A percentile compares a stretch with the other conserved stretches of the same genome.
These are phyloP conservation scores for Daubentonia madagascariensis DNA, from an alignment of 2,113 vertebrate species.

Conservation along the genomic window DNA sequence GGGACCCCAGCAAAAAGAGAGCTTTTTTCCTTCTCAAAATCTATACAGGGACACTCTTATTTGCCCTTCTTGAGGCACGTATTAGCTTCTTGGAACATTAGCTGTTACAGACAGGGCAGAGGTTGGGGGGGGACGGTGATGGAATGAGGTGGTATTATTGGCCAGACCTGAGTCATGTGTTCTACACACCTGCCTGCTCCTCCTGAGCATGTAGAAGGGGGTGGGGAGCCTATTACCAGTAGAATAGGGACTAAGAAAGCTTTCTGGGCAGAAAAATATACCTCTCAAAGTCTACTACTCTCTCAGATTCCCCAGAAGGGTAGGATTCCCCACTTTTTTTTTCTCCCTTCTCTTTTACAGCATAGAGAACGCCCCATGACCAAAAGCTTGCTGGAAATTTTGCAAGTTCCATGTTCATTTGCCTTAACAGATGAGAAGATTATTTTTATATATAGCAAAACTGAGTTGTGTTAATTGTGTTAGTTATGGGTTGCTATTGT, in stretches of 20 bases:
- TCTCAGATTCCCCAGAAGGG: background rate
- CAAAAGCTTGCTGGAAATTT: background rate
- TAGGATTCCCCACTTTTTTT: background rate
- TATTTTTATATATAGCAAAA: slow-evolving; percentile 20
- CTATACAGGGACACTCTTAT: background rate
- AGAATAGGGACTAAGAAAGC: background rate
- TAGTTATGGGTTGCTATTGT: background rate
- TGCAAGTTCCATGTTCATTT: background rate
- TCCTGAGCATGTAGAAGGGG: background rate
- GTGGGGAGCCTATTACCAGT: background rate
- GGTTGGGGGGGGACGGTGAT: accelerated
- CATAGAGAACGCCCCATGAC: background rate
- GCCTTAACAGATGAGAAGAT: background rate
- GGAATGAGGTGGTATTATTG: background rate
- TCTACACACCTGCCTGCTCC: background rate
- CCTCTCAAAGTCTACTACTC: background rate
- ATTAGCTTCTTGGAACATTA: background rate
- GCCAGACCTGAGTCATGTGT: background rate
- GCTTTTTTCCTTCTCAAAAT: background rate
- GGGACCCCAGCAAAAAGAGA: background rate
- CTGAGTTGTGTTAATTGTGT: background rate
- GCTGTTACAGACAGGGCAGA: background rate
- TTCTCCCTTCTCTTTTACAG: background rate
- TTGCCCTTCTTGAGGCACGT: background rate
- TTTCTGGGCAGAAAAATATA: background rate